Evolutionary conservation across 2,113 vertebrate genomes (phyloP).

Genomic region (Bubo blakistoni): DNA sequence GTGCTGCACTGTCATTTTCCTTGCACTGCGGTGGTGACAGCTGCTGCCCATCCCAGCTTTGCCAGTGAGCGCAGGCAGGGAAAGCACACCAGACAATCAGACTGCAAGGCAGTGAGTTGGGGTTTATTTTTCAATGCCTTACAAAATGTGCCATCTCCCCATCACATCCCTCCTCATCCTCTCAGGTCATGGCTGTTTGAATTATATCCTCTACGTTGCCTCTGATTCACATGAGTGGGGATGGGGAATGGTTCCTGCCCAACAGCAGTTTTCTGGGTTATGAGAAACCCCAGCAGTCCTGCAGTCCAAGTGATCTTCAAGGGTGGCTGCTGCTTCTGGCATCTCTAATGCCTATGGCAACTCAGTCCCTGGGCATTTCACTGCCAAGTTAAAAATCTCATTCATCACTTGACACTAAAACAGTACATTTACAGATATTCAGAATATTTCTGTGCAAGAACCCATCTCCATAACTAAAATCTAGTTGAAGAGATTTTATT

Average conservation of each 20-base stretch:
- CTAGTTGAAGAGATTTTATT: background rate
- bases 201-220: background rate
- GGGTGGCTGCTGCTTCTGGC: background rate
- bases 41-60: rapidly evolving
- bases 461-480: background rate
- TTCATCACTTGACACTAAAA: background rate
- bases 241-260: background rate
- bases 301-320: background rate
- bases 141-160: background rate
- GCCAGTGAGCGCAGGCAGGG: rapidly evolving
- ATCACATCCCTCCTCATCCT: background rate
- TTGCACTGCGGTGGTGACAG: rapidly evolving
- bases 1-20: background rate
- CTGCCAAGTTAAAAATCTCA: background rate
- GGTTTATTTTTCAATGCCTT: background rate
- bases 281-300: background rate
- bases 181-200: background rate
- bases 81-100: rapidly evolving
- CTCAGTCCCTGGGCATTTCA: background rate
- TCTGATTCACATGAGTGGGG: background rate
- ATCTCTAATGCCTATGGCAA: background rate
- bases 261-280: background rate
- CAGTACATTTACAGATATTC: background rate
- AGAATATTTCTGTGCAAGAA: background rate
- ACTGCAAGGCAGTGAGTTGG: rapidly evolving